phyloP scores from a whole-genome alignment of 2,113 vertebrate genomes.

The Rattus rattus region DNA sequence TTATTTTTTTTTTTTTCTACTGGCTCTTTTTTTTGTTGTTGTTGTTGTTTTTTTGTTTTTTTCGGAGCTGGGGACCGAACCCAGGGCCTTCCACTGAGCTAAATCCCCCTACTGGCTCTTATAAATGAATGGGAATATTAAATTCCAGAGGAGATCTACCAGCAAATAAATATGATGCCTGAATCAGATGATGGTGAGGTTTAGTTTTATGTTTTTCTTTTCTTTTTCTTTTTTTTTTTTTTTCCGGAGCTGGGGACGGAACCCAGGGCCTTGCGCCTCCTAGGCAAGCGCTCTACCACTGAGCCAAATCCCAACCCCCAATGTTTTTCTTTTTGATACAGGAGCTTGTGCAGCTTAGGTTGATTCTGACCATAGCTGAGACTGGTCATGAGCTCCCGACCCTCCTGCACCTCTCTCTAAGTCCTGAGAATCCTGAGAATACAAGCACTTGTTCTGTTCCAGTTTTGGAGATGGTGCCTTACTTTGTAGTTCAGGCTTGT shows the following conservation, averaged over 20 bases:
- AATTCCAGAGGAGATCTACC: constrained; percentile 52
- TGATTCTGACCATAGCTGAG: not conserved
- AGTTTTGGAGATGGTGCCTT: not conserved
- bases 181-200: constrained; percentile 23
- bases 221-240: too few relatives aligned
- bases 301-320: too few relatives aligned
- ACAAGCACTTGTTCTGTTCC: not conserved
- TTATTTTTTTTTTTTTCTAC: constrained; percentile 40
- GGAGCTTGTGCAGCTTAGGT: not conserved
- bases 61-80: too few relatives aligned
- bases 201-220: constrained; percentile 58
- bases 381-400: not conserved
- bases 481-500: not conserved
- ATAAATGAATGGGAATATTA: constrained; percentile 55
- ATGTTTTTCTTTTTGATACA: constrained; percentile 24
- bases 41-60: too few relatives aligned
- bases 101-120: not conserved
- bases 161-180: constrained; percentile 40
- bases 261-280: too few relatives aligned
- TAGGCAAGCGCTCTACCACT: too few relatives aligned
- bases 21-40: too few relatives aligned
- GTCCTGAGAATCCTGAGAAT: not conserved
- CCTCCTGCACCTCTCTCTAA: not conserved
- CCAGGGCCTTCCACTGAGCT: too few relatives aligned
- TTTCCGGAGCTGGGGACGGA: too few relatives aligned